These are phyloP conservation scores for Anoplius nigerrimus DNA, from an alignment of 2,888 invertebrate species.

Conservation along the genomic window DNA sequence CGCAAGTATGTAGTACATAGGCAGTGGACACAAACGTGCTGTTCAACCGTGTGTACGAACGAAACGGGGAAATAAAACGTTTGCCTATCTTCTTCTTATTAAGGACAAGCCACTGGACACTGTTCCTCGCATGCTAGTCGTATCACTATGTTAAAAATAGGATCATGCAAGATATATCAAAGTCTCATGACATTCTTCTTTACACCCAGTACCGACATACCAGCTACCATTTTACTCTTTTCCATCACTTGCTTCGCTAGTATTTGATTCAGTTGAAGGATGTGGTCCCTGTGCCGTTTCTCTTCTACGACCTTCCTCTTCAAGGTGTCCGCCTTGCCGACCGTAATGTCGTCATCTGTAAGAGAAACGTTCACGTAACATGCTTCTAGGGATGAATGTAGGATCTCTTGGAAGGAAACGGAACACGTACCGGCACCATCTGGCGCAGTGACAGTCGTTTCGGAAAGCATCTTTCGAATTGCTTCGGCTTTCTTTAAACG, in stretches of 20 bases:
- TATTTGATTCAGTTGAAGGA: constrained; percentile 93
- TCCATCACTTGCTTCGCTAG: constrained; percentile 95
- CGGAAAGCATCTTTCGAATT: constrained; percentile 92
- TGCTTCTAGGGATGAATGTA: background rate
- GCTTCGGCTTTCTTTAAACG: constrained; percentile 92
- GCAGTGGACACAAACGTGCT: background rate
- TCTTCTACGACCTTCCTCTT: constrained; percentile 88
- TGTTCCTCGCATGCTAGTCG: constrained; percentile 44
- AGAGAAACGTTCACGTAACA: constrained; percentile 9
- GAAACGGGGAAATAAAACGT: background rate
- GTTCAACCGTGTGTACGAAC: background rate
- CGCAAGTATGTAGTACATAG: background rate
- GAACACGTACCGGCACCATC: constrained; percentile 61
- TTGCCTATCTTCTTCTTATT: background rate
- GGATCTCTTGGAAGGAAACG: background rate
- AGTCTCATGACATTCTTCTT: constrained; percentile 1
- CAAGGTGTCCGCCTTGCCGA: constrained; percentile 73
- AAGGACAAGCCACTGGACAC: no score
- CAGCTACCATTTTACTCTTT: constrained; percentile 96
- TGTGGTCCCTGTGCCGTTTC: constrained; percentile 90
- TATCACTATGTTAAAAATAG: constrained; percentile 28
- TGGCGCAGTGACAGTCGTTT: constrained; percentile 78
- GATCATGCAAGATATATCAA: constrained; percentile 44
- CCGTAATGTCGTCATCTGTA: constrained; percentile 62
- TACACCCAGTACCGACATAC: constrained; percentile 77